These are phyloP conservation scores for Hypolimnas misippus DNA, from an alignment of 2,888 invertebrate species.

Conservation along the genomic window DNA sequence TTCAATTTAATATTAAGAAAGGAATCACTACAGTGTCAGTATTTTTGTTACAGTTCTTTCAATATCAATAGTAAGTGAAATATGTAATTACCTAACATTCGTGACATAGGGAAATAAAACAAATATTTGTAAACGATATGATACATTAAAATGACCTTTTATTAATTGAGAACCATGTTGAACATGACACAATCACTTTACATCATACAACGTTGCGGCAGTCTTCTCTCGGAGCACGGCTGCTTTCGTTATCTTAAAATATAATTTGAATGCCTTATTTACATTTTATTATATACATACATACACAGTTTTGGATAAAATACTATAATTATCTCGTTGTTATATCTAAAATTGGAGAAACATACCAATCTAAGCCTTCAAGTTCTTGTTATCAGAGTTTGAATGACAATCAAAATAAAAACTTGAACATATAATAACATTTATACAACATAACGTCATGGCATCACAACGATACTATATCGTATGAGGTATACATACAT, in stretches of 20 bases:
- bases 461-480: background rate
- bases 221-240: slow-evolving; percentile 23
- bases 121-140: slow-evolving; percentile 18
- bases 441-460: background rate
- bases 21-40: no score
- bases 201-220: background rate
- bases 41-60: no score
- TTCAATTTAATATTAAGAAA: no score
- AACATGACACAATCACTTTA: slow-evolving; percentile 35
- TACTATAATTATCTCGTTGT: slow-evolving; percentile 8
- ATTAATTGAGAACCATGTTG: slow-evolving; percentile 39
- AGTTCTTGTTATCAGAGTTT: background rate
- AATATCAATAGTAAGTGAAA: no score
- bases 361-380: background rate
- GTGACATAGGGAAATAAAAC: slow-evolving; percentile 25
- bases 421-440: background rate
- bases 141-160: slow-evolving; percentile 35
- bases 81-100: no score
- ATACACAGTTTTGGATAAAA: background rate
- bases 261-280: slow-evolving; percentile 21
- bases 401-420: background rate
- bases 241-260: slow-evolving; percentile 7
- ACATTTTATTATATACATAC: slow-evolving; percentile 15
- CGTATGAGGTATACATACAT: background rate
- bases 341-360: background rate